These are phyloP conservation scores for Myrmophylax atrothorax DNA, from an alignment of 2,113 vertebrate species.

Conservation along the genomic window DNA sequence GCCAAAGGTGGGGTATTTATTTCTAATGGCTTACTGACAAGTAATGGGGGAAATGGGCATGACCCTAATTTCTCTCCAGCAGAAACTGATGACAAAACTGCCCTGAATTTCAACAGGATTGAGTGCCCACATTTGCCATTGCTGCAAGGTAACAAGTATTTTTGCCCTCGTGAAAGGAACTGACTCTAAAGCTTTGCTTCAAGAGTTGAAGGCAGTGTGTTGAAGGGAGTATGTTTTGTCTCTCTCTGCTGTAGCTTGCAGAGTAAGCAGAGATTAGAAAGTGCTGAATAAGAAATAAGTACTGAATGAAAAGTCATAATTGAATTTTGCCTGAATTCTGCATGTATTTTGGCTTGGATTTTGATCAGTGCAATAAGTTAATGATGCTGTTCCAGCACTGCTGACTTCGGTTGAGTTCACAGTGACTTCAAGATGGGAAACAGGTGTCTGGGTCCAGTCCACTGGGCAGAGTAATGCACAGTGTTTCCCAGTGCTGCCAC, in stretches of 20 bases:
- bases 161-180: neutral
- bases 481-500: accelerated
- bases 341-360: neutral
- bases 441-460: neutral
- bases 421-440: neutral
- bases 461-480: neutral
- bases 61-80: neutral
- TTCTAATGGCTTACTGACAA: neutral
- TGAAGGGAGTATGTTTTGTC: neutral
- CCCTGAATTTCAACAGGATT: neutral
- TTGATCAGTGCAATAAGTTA: neutral
- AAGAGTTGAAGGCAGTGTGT: neutral
- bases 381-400: neutral
- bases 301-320: neutral
- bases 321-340: neutral
- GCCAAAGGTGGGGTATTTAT: neutral
- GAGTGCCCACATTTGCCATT: neutral
- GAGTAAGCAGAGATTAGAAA: neutral
- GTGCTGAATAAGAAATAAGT: neutral
- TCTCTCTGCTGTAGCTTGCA: neutral
- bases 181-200: neutral
- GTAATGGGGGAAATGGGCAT: neutral
- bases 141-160: neutral
- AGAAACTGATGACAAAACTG: neutral
- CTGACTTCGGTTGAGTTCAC: neutral